A percentile compares a stretch with the other conserved stretches of the same genome.
These are phyloP conservation scores for Ctenoplectra terminalis DNA, from an alignment of 1,140 invertebrate species.

Conservation along the genomic window DNA sequence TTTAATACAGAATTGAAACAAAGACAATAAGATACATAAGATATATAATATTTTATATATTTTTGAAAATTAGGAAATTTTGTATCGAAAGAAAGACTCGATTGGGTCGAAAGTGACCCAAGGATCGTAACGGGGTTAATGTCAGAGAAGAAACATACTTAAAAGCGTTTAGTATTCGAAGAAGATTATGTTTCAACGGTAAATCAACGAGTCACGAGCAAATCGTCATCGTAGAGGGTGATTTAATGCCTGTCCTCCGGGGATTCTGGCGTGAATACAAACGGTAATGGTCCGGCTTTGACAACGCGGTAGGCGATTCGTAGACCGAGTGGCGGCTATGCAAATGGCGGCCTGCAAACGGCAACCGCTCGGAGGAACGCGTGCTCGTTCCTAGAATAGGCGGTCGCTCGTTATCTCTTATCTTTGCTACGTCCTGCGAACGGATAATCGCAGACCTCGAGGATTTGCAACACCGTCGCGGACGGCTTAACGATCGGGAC, in stretches of 20 bases:
- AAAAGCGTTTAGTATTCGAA: background rate
- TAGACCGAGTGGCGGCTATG: constrained; percentile 24
- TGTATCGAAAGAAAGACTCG: no score
- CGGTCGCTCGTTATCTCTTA: constrained; percentile 38
- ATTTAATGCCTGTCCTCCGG: background rate
- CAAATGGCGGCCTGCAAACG: background rate
- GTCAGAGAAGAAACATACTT: no score
- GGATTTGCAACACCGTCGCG: background rate
- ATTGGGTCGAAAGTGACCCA: no score
- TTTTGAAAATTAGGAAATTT: no score
- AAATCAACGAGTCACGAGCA: background rate
- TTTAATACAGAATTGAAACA: no score
- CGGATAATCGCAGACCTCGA: constrained; percentile 3
- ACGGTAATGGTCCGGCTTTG: constrained; percentile 32
- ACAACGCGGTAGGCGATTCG: background rate
- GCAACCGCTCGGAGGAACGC: constrained; percentile 3
- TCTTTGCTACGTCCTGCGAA: constrained; percentile 7
- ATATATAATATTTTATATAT: no score
- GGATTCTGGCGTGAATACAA: constrained; percentile 5
- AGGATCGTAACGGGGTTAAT: no score
- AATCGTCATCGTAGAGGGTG: background rate
- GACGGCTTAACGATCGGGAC: background rate
- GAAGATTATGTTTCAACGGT: accelerated
- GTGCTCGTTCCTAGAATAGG: background rate
- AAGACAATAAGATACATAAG: no score